These are phyloP conservation scores for Cephus spinipes DNA, from an alignment of 2,888 invertebrate species.

Conservation along the genomic window DNA sequence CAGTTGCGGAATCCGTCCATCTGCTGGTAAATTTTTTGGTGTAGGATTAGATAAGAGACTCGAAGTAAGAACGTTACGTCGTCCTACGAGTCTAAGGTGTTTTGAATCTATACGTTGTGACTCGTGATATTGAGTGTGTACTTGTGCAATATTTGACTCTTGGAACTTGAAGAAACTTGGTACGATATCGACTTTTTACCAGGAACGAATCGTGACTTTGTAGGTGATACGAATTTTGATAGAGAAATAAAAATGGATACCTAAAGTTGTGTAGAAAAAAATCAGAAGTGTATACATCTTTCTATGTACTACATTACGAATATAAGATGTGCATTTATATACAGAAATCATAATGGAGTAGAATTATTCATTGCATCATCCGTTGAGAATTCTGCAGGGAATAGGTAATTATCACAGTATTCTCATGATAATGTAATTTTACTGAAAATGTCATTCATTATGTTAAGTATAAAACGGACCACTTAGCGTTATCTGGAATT, in stretches of 20 bases:
- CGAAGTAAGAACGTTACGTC: not conserved
- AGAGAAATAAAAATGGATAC: not conserved
- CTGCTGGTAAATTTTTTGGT: not conserved
- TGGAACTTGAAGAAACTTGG: not conserved
- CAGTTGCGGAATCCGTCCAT: constrained; percentile 13
- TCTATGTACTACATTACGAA: not conserved
- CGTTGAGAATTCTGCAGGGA: not conserved
- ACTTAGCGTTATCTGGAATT: not conserved
- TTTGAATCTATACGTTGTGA: not conserved
- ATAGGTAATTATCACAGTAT: not conserved
- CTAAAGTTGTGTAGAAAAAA: not conserved
- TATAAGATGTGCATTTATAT: not conserved
- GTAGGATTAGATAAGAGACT: constrained; percentile 1
- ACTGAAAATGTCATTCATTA: not conserved
- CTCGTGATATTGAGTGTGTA: not conserved
- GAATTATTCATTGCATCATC: constrained; percentile 6
- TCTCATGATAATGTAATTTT: constrained; percentile 4
- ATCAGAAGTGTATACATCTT: not conserved
- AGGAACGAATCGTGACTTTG: not conserved
- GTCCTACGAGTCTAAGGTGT: not conserved
- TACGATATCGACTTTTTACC: not conserved
- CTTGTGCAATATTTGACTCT: not conserved
- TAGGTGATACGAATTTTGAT: not conserved
- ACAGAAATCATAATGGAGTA: not conserved
- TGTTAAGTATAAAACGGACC: not conserved